Percentiles rank a stretch among this genome's conserved stretches.
phyloP scores from a whole-genome alignment of 2,797 vertebrate species.

The Anisognathus igniventris region DNA sequence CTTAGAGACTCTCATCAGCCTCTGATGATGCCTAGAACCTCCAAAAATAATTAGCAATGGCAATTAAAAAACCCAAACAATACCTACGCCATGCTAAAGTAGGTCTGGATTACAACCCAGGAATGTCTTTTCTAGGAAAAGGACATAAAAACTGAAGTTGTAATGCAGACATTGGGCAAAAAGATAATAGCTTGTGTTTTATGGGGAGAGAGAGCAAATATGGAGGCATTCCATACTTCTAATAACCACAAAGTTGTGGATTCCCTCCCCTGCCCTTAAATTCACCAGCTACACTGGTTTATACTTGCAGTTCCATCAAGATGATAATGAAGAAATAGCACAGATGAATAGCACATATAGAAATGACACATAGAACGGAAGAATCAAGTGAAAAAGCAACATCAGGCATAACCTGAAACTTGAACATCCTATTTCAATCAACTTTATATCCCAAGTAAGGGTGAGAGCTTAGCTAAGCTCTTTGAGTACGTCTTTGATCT shows the following conservation, averaged over 20 bases:
- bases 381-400: background rate
- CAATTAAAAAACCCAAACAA: background rate
- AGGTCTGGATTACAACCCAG: background rate
- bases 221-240: background rate
- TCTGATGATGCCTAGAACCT: background rate
- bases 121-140: background rate
- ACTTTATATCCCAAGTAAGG: background rate
- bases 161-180: background rate
- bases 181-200: background rate
- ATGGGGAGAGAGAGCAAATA: background rate
- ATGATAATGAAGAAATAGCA: background rate
- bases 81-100: background rate
- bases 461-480: background rate
- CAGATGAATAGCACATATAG: background rate
- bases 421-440: background rate
- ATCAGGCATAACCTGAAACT: slow-evolving; percentile 1
- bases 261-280: background rate
- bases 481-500: slow-evolving; percentile 20
- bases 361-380: background rate
- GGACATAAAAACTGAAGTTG: background rate
- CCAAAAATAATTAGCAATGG: background rate
- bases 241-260: background rate
- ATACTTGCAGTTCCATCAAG: background rate
- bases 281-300: background rate
- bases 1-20: background rate